Percentiles rank a stretch among this genome's conserved stretches.
These are phyloP conservation scores for Sardinella longiceps DNA, from an alignment of 2,797 vertebrate genomes.

Conservation along the genomic window DNA sequence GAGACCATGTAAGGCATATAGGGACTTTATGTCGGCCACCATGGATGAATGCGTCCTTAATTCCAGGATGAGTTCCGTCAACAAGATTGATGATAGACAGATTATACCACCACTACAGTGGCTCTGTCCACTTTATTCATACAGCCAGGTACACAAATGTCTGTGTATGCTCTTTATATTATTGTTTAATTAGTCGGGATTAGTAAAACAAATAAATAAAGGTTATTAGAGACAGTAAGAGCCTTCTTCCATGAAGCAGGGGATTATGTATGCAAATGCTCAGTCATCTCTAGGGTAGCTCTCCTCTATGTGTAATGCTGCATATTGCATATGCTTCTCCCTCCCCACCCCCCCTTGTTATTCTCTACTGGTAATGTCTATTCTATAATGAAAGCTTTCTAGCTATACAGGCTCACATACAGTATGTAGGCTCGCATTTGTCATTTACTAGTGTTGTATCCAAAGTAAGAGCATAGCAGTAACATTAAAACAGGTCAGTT, in stretches of 20 bases:
- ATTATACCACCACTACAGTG: neutral
- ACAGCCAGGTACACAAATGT: neutral
- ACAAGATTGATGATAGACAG: neutral
- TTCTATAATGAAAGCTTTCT: neutral
- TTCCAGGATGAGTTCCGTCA: conserved; percentile 10
- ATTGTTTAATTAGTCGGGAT: conserved; percentile 10
- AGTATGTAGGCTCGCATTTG: neutral
- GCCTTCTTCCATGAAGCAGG: neutral
- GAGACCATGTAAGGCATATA: neutral
- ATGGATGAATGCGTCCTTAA: neutral
- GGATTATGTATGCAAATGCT: neutral
- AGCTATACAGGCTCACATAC: no score
- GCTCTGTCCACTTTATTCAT: neutral
- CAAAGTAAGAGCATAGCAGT: neutral
- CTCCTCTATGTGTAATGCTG: neutral
- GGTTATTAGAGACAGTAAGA: neutral
- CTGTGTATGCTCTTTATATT: neutral
- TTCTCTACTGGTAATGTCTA: neutral
- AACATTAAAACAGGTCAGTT: neutral
- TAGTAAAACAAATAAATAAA: neutral
- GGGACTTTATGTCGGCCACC: neutral
- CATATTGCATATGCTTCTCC: neutral
- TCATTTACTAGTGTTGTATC: neutral
- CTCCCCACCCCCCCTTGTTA: neutral
- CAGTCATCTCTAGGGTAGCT: neutral